Percentiles rank a stretch among this genome's conserved stretches.
These are phyloP conservation scores for Drosophila sp. DNA, from an alignment of 1,140 invertebrate species.

Conservation along the genomic window DNA sequence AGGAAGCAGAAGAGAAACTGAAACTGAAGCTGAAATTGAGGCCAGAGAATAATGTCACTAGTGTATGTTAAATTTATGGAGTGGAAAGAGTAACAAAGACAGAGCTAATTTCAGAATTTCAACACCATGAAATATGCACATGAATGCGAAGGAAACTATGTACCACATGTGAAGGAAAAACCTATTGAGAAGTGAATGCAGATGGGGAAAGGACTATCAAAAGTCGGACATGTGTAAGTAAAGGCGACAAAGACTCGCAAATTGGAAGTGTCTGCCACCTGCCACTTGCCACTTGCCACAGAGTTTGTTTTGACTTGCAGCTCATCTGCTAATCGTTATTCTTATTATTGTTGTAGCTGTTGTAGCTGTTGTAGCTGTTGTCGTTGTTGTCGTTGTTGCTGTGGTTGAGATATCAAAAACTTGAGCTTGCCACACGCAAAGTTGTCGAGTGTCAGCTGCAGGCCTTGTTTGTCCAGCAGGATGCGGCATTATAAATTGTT, in stretches of 20 bases:
- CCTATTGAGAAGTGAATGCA: too few species aligned
- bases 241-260: slow-evolving; percentile 13
- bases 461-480: slow-evolving; percentile 30
- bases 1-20: not conserved
- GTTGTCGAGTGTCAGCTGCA: slow-evolving; percentile 46
- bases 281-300: slow-evolving; percentile 13
- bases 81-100: not conserved
- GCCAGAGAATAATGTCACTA: not conserved
- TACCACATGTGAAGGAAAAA: not conserved
- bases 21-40: not conserved
- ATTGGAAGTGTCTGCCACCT: slow-evolving; percentile 22
- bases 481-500: slow-evolving; percentile 75
- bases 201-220: not conserved
- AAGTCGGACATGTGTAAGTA: slow-evolving; percentile 26
- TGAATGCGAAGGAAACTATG: not conserved
- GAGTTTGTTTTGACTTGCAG: slow-evolving; percentile 19
- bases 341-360: slow-evolving; percentile 15
- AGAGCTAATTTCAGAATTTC: slow-evolving; percentile 3
- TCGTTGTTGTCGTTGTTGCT: slow-evolving; percentile 14
- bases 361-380: slow-evolving; percentile 12
- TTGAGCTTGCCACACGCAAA: slow-evolving; percentile 28
- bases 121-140: slow-evolving; percentile 15
- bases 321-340: slow-evolving; percentile 43
- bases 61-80: slow-evolving; percentile 8
- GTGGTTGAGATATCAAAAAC: slow-evolving; percentile 36